These are phyloP conservation scores for Hyphantria cunea DNA, from an alignment of 1,140 invertebrate genomes.

Conservation along the genomic window DNA sequence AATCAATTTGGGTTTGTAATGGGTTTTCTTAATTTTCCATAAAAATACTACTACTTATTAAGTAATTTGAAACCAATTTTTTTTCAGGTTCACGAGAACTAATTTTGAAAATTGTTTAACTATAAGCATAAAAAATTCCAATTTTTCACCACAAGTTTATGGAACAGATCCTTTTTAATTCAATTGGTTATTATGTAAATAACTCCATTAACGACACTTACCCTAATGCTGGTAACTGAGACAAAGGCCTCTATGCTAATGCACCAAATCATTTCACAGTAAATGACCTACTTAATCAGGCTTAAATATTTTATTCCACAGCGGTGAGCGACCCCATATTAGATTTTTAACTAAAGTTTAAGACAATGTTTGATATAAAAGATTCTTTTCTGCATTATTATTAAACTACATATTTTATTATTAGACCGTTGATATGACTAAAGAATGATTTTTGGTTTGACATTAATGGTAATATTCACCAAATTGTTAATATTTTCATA, in stretches of 20 bases:
- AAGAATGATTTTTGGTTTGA: too few species aligned
- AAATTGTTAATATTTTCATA: too few species aligned
- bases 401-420: background rate
- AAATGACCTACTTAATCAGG: slow-evolving; percentile 66
- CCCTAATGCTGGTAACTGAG: slow-evolving; percentile 44
- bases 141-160: background rate
- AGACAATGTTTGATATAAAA: background rate
- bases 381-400: background rate
- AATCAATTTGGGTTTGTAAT: slow-evolving; percentile 32
- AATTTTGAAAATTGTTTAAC: too few species aligned
- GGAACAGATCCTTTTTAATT: background rate
- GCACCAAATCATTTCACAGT: slow-evolving; percentile 55
- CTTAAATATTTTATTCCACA: slow-evolving; percentile 26
- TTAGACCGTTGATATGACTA: too few species aligned
- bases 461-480: too few species aligned
- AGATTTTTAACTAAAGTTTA: background rate
- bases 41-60: too few species aligned
- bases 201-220: slow-evolving; percentile 46
- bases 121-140: too few species aligned
- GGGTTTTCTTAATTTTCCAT: slow-evolving; percentile 17
- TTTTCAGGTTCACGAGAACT: too few species aligned
- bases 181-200: slow-evolving; percentile 32
- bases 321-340: slow-evolving; percentile 14
- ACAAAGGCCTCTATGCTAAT: slow-evolving; percentile 66
- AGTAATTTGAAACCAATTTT: too few species aligned